A percentile compares a stretch with the other conserved stretches of the same genome.
These are phyloP conservation scores for Onthophagus sagittarius DNA, from an alignment of 2,888 invertebrate genomes.

Conservation along the genomic window DNA sequence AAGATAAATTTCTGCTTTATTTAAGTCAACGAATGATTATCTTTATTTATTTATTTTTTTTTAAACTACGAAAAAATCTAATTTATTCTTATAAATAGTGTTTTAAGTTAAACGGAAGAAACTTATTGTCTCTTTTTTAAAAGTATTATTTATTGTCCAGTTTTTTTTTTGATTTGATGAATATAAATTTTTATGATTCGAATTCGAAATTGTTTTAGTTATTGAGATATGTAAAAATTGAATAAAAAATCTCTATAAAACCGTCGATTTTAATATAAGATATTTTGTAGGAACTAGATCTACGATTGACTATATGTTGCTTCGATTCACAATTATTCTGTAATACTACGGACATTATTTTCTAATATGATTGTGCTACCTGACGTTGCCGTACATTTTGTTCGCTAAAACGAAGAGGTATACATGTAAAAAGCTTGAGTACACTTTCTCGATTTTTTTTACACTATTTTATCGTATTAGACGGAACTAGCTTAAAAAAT, in stretches of 20 bases:
- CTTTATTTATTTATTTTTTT: neutral
- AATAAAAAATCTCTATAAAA: constrained; percentile 14
- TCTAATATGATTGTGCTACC: constrained; percentile 13
- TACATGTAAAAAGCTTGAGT: constrained; percentile 3
- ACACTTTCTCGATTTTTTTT: neutral
- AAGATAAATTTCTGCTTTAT: neutral
- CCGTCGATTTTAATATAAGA: neutral
- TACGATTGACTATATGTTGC: constrained; percentile 22
- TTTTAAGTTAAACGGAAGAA: too few species aligned
- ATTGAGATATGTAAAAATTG: constrained; percentile 20
- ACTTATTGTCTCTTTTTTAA: too few species aligned
- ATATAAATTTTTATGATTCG: neutral
- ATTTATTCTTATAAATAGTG: too few species aligned
- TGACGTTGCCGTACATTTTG: neutral
- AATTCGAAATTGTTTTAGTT: neutral
- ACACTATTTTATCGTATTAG: neutral
- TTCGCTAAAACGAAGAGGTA: neutral
- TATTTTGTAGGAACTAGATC: constrained; percentile 23
- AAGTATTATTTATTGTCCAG: too few species aligned
- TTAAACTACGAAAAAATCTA: neutral
- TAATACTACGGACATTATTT: constrained; percentile 5
- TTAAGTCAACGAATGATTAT: neutral
- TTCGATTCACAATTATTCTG: constrained; percentile 3
- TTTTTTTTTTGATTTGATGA: neutral
- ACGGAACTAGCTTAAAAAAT: neutral